Evolutionary conservation across 2,888 invertebrate species (phyloP).

Genomic region (Phengaris arion): DNA sequence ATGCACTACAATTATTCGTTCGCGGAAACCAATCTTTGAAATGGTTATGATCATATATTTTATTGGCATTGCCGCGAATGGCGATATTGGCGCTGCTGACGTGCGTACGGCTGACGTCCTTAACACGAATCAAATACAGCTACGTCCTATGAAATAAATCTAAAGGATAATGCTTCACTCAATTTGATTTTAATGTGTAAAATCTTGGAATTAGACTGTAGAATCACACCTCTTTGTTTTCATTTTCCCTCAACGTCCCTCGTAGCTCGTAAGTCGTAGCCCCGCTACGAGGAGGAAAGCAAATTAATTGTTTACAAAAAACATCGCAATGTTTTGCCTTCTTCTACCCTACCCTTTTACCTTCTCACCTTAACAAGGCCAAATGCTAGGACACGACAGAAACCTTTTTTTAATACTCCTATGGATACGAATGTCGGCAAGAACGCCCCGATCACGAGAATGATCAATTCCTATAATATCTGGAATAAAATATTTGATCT

Average conservation of each 20-base stretch:
- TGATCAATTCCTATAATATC: no score
- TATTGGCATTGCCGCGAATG: not conserved
- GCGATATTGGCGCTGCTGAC: not conserved
- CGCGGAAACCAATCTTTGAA: conserved; percentile 1
- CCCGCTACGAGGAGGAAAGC: not conserved
- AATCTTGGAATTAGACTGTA: not conserved
- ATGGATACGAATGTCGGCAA: no score
- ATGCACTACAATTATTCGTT: not conserved
- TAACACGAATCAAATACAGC: not conserved
- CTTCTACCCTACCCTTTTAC: no score
- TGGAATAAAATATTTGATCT: no score
- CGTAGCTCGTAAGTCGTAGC: not conserved
- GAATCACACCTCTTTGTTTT: not conserved
- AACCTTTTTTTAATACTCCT: no score
- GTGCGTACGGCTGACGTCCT: not conserved
- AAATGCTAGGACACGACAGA: no score
- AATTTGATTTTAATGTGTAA: not conserved
- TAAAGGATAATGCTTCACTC: not conserved
- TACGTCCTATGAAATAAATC: not conserved
- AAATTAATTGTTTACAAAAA: not conserved
- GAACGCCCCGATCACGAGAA: no score
- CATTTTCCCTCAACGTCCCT: not conserved
- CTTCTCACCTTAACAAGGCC: no score
- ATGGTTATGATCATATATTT: not conserved
- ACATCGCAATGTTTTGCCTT: not conserved